Evolutionary conservation across 2,888 invertebrate genomes (phyloP).

Genomic region (Busseola fusca): DNA sequence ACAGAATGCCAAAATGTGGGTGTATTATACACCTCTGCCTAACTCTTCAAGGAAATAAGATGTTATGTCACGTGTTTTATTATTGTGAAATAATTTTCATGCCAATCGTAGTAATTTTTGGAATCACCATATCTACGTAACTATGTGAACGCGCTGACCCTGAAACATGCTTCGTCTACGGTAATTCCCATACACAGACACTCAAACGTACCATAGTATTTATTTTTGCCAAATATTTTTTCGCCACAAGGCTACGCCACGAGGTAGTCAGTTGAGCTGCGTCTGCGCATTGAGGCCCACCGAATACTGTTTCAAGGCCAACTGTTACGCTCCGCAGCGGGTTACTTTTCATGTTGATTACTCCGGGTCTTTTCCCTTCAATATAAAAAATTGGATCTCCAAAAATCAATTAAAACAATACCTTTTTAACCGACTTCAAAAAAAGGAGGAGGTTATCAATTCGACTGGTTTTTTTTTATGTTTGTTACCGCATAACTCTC

Average conservation of each 20-base stretch:
- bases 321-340: constrained; percentile 32
- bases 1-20: background rate
- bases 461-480: too few species aligned
- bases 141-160: constrained; percentile 6
- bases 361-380: too few species aligned
- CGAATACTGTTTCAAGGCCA: constrained; percentile 47
- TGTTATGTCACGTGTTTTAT: background rate
- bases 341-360: constrained; percentile 35
- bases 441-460: too few species aligned
- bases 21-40: background rate
- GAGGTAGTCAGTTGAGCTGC: constrained; percentile 29
- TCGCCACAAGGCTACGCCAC: constrained; percentile 26
- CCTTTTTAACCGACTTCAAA: too few species aligned
- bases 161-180: constrained; percentile 15
- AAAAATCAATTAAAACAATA: too few species aligned
- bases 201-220: constrained; percentile 15
- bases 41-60: too few species aligned
- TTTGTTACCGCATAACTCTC: too few species aligned
- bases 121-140: background rate
- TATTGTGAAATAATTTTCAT: constrained; percentile 1
- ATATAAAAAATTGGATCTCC: too few species aligned
- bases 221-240: constrained; percentile 40
- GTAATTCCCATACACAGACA: constrained; percentile 10
- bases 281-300: constrained; percentile 59
- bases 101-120: constrained; percentile 14